Evolutionary conservation across 1,140 invertebrate species (phyloP).

Genomic region (Proctacanthus coquilletti): DNA sequence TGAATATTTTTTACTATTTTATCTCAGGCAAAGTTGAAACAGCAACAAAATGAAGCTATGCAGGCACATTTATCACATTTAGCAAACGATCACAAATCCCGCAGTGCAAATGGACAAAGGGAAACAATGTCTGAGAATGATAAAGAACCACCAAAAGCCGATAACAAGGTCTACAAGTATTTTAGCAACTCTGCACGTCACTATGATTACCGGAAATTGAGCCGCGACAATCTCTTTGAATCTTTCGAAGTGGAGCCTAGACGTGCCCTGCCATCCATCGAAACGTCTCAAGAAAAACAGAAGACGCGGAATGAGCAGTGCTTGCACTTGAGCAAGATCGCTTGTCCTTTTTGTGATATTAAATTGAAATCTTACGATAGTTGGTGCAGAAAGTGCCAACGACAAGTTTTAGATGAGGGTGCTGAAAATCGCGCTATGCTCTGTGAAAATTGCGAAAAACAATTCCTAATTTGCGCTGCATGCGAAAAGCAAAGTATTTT

Average conservation of each 20-base stretch:
- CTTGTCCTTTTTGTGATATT: constrained; percentile 24
- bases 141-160: background rate
- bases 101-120: constrained; percentile 9
- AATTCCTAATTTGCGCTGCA: constrained; percentile 18
- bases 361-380: constrained; percentile 23
- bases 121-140: constrained; percentile 3
- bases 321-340: constrained; percentile 26
- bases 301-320: too few species aligned
- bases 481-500: constrained; percentile 20
- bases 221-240: background rate
- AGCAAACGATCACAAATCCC: constrained; percentile 19
- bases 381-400: constrained; percentile 22
- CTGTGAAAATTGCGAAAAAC: constrained; percentile 21
- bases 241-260: background rate
- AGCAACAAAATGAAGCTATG: constrained; percentile 21
- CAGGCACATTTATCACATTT: constrained; percentile 20
- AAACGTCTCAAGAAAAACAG: too few species aligned
- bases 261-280: too few species aligned
- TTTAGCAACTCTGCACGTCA: constrained; percentile 25
- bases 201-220: constrained; percentile 9
- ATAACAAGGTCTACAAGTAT: constrained; percentile 25
- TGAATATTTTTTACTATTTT: too few species aligned
- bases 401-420: constrained; percentile 13
- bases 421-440: constrained; percentile 11
- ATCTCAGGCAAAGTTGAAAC: constrained; percentile 16